Percentiles rank a stretch among this genome's conserved stretches.
phyloP scores from a whole-genome alignment of 1,140 invertebrate genomes.

The Drosophila burlai region DNA sequence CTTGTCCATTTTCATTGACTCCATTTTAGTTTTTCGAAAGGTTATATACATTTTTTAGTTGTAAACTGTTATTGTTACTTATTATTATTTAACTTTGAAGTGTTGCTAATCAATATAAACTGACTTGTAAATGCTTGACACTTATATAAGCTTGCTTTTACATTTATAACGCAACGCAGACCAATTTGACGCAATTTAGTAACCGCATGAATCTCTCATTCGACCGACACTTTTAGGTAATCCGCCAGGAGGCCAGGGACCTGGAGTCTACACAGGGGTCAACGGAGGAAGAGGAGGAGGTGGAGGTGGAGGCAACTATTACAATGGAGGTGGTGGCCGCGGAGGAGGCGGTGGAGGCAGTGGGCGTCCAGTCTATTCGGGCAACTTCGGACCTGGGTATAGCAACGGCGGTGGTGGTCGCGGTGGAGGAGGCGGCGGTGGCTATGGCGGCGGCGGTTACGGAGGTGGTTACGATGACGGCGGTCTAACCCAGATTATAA shows the following conservation, averaged over 20 bases:
- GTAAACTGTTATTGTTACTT: neutral
- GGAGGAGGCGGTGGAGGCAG: constrained; percentile 50
- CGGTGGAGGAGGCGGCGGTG: constrained; percentile 8
- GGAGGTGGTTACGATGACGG: constrained; percentile 49
- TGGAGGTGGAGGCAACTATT: constrained; percentile 18
- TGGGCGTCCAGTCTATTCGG: constrained; percentile 66
- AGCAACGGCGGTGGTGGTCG: constrained; percentile 35
- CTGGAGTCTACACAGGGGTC: constrained; percentile 57
- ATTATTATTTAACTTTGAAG: neutral
- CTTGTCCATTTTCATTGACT: no score
- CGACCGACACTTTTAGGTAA: constrained; percentile 58
- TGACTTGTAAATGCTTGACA: neutral
- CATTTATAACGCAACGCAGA: constrained; percentile 7
- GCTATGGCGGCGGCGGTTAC: constrained; percentile 8
- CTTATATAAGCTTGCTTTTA: neutral
- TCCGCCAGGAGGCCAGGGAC: constrained; percentile 66
- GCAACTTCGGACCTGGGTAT: constrained; percentile 68
- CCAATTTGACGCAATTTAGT: constrained; percentile 1
- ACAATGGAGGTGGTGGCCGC: constrained; percentile 35
- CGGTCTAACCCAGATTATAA: constrained; percentile 63
- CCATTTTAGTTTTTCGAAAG: no score
- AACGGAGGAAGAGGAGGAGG: constrained; percentile 28
- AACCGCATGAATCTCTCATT: constrained; percentile 25
- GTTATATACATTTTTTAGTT: neutral
- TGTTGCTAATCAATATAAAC: no score